A percentile compares a stretch with the other conserved stretches of the same genome.
Evolutionary conservation across 1,140 invertebrate genomes (phyloP).

Genomic region (Maniola jurtina): DNA sequence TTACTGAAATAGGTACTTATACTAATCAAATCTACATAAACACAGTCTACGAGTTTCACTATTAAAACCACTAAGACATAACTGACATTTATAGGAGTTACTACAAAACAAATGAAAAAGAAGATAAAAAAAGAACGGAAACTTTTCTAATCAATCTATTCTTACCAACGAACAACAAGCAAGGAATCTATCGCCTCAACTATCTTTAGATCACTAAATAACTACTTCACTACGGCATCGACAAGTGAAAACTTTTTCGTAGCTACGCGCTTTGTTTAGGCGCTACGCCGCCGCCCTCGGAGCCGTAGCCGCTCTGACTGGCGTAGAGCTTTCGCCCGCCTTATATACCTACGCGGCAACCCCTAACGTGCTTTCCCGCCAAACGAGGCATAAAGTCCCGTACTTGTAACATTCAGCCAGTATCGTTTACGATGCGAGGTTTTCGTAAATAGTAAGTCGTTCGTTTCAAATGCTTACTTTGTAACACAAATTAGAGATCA

Average conservation of each 20-base stretch:
- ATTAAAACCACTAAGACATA: not conserved
- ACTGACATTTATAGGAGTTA: not conserved
- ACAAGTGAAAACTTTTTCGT: slow-evolving; percentile 45
- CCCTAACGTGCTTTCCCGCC: slow-evolving; percentile 44
- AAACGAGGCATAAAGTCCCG: slow-evolving; percentile 19
- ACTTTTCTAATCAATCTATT: slow-evolving; percentile 20
- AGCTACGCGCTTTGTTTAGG: slow-evolving; percentile 34
- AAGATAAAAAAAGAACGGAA: slow-evolving; percentile 10
- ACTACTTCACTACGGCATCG: slow-evolving; percentile 28
- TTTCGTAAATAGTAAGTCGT: slow-evolving; percentile 12
- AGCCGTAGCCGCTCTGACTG: slow-evolving; percentile 50
- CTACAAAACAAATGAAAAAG: not conserved
- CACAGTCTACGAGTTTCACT: not conserved
- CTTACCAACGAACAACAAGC: slow-evolving; percentile 38
- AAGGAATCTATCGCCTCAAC: slow-evolving; percentile 24
- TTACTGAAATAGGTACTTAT: too few species aligned
- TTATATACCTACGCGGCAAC: slow-evolving; percentile 46
- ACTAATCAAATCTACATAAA: too few species aligned
- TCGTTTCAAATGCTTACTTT: slow-evolving; percentile 10
- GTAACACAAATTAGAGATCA: slow-evolving; percentile 13
- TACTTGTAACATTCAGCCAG: slow-evolving; percentile 9
- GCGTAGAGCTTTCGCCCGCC: slow-evolving; percentile 38
- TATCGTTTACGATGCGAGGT: slow-evolving; percentile 12
- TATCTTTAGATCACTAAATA: slow-evolving; percentile 24
- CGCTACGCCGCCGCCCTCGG: slow-evolving; percentile 38